These are phyloP conservation scores for Eupsilia transversa DNA, from an alignment of 2,888 invertebrate genomes.

Conservation along the genomic window DNA sequence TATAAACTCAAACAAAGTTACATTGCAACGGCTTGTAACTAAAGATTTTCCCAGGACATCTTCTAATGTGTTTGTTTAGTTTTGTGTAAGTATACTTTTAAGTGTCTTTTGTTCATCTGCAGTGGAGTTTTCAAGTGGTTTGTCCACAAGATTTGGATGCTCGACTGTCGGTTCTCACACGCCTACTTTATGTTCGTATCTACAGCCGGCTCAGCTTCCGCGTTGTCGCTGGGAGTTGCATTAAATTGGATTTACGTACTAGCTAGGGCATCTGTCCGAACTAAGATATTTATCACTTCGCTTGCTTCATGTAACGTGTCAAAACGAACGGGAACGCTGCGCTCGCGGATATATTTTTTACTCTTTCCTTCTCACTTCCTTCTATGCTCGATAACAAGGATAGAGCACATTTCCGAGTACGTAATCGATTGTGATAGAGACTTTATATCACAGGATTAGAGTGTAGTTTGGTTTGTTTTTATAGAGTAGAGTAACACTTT, in stretches of 20 bases:
- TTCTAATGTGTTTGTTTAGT: conserved; percentile 79
- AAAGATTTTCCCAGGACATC: conserved; percentile 73
- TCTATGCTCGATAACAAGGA: conserved; percentile 76
- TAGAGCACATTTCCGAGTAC: conserved; percentile 66
- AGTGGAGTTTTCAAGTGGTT: conserved; percentile 79
- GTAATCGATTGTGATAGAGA: conserved; percentile 74
- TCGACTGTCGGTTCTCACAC: conserved; percentile 81
- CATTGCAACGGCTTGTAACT: conserved; percentile 67
- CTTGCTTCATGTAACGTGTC: conserved; percentile 84
- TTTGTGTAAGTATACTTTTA: conserved; percentile 77
- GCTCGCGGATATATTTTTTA: conserved; percentile 85
- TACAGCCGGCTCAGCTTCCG: conserved; percentile 75
- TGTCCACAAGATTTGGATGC: conserved; percentile 81
- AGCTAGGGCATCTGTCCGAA: conserved; percentile 78
- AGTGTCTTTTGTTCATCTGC: conserved; percentile 78
- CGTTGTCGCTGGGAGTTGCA: conserved; percentile 77
- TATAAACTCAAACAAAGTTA: conserved; percentile 73
- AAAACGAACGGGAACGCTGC: conserved; percentile 85
- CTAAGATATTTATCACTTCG: conserved; percentile 86
- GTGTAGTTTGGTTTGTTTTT: conserved; percentile 81
- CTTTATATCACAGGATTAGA: conserved; percentile 81
- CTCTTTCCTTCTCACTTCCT: conserved; percentile 74
- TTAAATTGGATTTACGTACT: conserved; percentile 77
- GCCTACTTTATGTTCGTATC: conserved; percentile 71
- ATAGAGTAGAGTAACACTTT: conserved; percentile 78